A percentile compares a stretch with the other conserved stretches of the same genome.
Evolutionary conservation across 2,113 vertebrate species (phyloP).

Genomic region (Tapirus terrestris): DNA sequence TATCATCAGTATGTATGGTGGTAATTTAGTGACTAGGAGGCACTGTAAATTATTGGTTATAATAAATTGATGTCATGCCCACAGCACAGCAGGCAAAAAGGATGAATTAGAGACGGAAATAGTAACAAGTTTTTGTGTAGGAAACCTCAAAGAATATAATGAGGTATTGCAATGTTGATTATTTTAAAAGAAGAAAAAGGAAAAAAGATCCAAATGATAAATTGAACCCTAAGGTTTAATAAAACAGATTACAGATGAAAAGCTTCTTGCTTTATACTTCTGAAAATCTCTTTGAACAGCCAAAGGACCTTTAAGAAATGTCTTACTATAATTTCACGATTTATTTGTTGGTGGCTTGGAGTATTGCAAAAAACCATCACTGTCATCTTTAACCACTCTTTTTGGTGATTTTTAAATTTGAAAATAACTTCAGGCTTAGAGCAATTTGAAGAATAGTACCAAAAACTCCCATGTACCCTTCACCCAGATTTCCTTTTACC

Average conservation of each 20-base stretch:
- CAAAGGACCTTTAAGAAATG: constrained; percentile 64
- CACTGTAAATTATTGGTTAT: constrained; percentile 84
- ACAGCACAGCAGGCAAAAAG: constrained; percentile 78
- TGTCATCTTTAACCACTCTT: constrained; percentile 49
- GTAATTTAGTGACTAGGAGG: constrained; percentile 83
- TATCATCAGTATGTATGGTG: constrained; percentile 78
- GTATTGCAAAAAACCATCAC: constrained; percentile 49
- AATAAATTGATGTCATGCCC: constrained; percentile 83
- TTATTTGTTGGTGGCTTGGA: constrained; percentile 73
- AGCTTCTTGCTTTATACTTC: constrained; percentile 46
- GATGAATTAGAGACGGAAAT: constrained; percentile 86
- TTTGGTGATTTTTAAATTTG: not conserved
- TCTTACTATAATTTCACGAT: not conserved
- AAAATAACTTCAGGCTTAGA: not conserved
- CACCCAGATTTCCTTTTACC: not conserved
- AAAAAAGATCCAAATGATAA: constrained; percentile 69
- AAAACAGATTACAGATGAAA: constrained; percentile 77
- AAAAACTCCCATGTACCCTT: not conserved
- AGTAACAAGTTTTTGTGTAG: constrained; percentile 81
- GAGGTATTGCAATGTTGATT: constrained; percentile 80
- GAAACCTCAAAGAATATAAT: constrained; percentile 86
- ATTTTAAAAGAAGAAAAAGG: constrained; percentile 45
- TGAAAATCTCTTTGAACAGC: constrained; percentile 61
- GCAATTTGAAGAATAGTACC: not conserved
- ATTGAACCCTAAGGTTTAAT: constrained; percentile 75